These are phyloP conservation scores for Lutjanus erythropterus DNA, from an alignment of 2,113 vertebrate genomes.

Conservation along the genomic window DNA sequence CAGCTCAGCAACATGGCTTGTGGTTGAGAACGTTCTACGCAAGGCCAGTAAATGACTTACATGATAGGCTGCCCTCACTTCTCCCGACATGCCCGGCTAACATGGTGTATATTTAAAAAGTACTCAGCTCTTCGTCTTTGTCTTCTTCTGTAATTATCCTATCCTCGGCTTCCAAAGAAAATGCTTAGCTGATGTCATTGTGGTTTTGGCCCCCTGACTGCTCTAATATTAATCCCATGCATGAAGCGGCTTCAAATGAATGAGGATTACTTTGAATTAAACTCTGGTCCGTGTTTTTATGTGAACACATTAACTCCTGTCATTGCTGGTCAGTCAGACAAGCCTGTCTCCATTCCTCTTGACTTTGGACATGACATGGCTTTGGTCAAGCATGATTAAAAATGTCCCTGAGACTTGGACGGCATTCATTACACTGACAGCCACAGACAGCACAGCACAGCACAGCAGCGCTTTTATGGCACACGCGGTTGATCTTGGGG, in stretches of 20 bases:
- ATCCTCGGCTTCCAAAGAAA: slow-evolving; percentile 74
- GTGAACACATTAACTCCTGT: slow-evolving; percentile 69
- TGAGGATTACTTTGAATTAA: slow-evolving; percentile 73
- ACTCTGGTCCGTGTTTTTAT: slow-evolving; percentile 63
- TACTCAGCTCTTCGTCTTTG: slow-evolving; percentile 80
- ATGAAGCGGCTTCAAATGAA: slow-evolving; percentile 66
- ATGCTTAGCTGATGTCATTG: slow-evolving; percentile 83
- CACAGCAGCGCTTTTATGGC: slow-evolving; percentile 14
- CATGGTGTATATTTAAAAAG: slow-evolving; percentile 84
- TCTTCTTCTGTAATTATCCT: slow-evolving; percentile 85
- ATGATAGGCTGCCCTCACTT: slow-evolving; percentile 69
- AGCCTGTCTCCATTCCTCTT: slow-evolving; percentile 48
- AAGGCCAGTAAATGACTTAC: slow-evolving; percentile 69
- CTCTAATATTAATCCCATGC: slow-evolving; percentile 80
- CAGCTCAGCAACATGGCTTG: slow-evolving; percentile 72
- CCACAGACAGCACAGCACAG: slow-evolving; percentile 46
- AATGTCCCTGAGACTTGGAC: slow-evolving; percentile 59
- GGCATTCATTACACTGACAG: slow-evolving; percentile 64
- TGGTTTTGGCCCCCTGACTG: slow-evolving; percentile 76
- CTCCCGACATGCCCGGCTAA: slow-evolving; percentile 61
- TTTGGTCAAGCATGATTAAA: slow-evolving; percentile 66
- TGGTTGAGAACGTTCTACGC: slow-evolving; percentile 58
- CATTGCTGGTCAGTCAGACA: slow-evolving; percentile 61
- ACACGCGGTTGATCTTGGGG: slow-evolving; percentile 42
- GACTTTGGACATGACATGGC: slow-evolving; percentile 73